phyloP scores from a whole-genome alignment of 2,888 invertebrate genomes.

The Diloba caeruleocephala region DNA sequence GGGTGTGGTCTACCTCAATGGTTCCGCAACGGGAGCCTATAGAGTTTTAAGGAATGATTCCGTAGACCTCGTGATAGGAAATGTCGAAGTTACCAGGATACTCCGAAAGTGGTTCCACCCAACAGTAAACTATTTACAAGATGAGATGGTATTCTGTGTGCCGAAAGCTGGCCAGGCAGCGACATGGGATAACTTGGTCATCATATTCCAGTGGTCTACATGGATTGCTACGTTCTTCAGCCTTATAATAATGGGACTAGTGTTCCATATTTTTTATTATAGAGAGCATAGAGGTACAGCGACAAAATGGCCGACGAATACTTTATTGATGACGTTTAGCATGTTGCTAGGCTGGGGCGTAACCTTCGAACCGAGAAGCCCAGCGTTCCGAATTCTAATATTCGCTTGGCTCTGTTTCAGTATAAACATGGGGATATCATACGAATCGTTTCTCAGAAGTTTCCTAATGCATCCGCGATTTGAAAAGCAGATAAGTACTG shows the following conservation, averaged over 20 bases:
- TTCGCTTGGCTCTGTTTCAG: conserved; percentile 85
- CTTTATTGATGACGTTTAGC: conserved; percentile 81
- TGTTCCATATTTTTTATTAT: conserved; percentile 79
- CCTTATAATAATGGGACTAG: conserved; percentile 73
- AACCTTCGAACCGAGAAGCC: conserved; percentile 75
- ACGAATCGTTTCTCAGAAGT: conserved; percentile 85
- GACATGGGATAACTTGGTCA: conserved; percentile 84
- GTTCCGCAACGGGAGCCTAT: conserved; percentile 79
- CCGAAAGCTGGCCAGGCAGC: conserved; percentile 79
- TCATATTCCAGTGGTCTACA: conserved; percentile 84
- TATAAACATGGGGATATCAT: conserved; percentile 84
- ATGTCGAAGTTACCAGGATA: conserved; percentile 82
- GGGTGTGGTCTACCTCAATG: conserved; percentile 75
- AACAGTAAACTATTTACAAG: conserved; percentile 83
- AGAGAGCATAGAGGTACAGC: conserved; percentile 68
- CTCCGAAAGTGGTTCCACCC: conserved; percentile 83
- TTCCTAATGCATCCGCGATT: conserved; percentile 87
- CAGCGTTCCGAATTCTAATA: conserved; percentile 80
- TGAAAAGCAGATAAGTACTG: conserved; percentile 84
- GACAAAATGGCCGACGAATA: conserved; percentile 84
- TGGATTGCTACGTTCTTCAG: conserved; percentile 80
- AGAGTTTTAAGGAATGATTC: conserved; percentile 71
- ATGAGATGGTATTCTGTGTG: conserved; percentile 86
- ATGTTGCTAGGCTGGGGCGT: conserved; percentile 85
- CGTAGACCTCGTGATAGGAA: conserved; percentile 80